Evolutionary conservation across 2,113 vertebrate species (phyloP).

Genomic region (Sus scrofa): DNA sequence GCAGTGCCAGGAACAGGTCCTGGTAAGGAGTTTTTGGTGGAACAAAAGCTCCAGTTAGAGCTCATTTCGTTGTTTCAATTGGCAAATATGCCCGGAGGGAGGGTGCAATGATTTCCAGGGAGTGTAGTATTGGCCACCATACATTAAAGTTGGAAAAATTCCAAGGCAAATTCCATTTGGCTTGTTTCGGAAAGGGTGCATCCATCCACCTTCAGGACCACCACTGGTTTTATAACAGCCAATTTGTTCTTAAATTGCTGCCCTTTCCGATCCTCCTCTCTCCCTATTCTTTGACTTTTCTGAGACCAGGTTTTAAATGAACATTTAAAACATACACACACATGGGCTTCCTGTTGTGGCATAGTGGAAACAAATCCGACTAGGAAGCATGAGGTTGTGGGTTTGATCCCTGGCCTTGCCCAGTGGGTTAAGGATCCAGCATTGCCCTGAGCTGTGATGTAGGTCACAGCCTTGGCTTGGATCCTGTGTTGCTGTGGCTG

Average conservation of each 20-base stretch:
- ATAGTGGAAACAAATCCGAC: too few species aligned
- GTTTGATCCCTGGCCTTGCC: too few species aligned
- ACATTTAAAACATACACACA: too few species aligned
- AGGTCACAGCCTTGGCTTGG: too few species aligned
- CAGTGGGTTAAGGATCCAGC: too few species aligned
- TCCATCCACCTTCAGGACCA: background rate
- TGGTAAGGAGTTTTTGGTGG: background rate
- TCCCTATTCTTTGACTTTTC: background rate
- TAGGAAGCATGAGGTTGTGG: too few species aligned
- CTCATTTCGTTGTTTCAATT: background rate
- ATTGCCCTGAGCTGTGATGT: too few species aligned
- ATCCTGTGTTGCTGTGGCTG: too few species aligned
- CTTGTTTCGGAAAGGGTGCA: background rate
- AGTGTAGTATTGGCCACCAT: too few species aligned
- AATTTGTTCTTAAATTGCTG: background rate
- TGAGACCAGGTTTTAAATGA: slow-evolving; percentile 17
- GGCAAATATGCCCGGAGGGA: background rate
- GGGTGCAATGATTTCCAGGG: background rate
- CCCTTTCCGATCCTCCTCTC: background rate
- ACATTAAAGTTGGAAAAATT: background rate
- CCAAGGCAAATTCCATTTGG: background rate
- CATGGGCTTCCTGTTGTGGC: too few species aligned
- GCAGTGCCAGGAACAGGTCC: background rate
- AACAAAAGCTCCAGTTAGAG: background rate
- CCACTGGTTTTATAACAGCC: too few species aligned